Base-by-base conservation (phyloP, 2,888 invertebrate genomes). In the Hypercompe scribonia region DNA sequence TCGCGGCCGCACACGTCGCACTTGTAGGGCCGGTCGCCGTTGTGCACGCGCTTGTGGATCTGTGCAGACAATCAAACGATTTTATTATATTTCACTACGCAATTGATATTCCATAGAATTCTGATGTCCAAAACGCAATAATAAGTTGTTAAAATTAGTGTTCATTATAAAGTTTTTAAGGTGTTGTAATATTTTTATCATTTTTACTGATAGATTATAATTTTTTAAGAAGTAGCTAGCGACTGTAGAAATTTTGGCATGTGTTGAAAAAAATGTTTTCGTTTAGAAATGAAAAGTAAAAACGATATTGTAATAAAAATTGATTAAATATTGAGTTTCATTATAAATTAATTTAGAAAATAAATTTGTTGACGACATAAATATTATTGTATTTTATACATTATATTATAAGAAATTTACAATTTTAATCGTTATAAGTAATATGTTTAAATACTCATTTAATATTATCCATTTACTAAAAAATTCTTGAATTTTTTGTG, bases 1-100 rank as follows among this genome's bases (percentile, higher is more conserved):
- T 97, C 96, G 4, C 97, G 96, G 1, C 97, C 97, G 89, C 98
- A 98, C 80, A 96, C 96, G 63, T 97, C 97, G 88, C 98, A 99
- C 85, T 97, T 97, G 92, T 97, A 98, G 0, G 98, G 98, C 80
- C 98, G 97, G 85, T 97, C 97, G n/a, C 97, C 98, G 80, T 97
- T 97, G 92, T 99, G 98, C 33, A 98, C 96, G 34, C 98, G 96
- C 85, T 97, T 96, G 91, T 99, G 98, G 2, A 98, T 96, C 97
- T 97, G 65, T n/a, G 10, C 24, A 39, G 21, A 8, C 13, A 28
- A 42, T 10, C 18, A 21, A 3, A 46, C 46, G 7, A 3, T 21
- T 21, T n/a, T 8, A 21, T 21, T 64, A 21, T 28, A 54, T n/a
- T 54, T 50, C 50, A 50, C 24, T 24, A 10, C 50, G 24, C n/a